Conservation (phyloP, 2,888 invertebrate genomes). For the Litoditis marina region DNA sequence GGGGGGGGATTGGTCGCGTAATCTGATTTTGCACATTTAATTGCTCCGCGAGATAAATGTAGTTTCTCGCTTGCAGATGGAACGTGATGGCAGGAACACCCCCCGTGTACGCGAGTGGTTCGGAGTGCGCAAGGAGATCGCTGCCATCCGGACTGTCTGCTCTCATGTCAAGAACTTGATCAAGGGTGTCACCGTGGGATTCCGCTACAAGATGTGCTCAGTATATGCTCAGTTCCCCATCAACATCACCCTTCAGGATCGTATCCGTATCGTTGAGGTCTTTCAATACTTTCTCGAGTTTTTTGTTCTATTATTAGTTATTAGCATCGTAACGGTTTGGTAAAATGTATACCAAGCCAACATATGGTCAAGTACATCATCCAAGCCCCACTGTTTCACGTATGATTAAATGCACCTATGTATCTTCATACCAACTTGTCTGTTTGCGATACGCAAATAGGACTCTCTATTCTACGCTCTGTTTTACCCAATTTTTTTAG, state of each 20-base stretch:
- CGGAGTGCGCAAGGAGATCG: constrained; percentile 93
- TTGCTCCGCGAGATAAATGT: background rate
- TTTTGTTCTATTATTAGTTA: no score
- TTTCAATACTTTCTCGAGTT: background rate
- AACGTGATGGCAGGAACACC: constrained; percentile 58
- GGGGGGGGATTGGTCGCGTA: no score
- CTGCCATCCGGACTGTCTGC: constrained; percentile 95
- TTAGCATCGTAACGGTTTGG: no score
- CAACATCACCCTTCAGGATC: constrained; percentile 87
- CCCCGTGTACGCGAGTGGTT: constrained; percentile 63
- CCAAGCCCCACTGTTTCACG: no score
- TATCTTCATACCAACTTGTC: no score
- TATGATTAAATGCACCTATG: no score
- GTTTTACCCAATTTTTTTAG: constrained; percentile 25
- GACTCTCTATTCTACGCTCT: background rate
- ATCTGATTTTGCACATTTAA: no score
- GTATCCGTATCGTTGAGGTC: constrained; percentile 79
- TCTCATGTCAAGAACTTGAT: constrained; percentile 99
- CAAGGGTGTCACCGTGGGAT: constrained; percentile 79
- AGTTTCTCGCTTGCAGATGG: constrained; percentile 69
- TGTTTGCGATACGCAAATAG: no score
- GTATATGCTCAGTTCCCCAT: constrained; percentile 99
- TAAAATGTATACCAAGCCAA: no score
- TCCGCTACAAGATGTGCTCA: constrained; percentile 97
- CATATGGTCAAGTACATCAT: no score